Percentiles rank a stretch among this genome's conserved stretches.
Evolutionary conservation across 1,140 invertebrate species (phyloP).

Genomic region (Thaumetopoea pityocampa): DNA sequence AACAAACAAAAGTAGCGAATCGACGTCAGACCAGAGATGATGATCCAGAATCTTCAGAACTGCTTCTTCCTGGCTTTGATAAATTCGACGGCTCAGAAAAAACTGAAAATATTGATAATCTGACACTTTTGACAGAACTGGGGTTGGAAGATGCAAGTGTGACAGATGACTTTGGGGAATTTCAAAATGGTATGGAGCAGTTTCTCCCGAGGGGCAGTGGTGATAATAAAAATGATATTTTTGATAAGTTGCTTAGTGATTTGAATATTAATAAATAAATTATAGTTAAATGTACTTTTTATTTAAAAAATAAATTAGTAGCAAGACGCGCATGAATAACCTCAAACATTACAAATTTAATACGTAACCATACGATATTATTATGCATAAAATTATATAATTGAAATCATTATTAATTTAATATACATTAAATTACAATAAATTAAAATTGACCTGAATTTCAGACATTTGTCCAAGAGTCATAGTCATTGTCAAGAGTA

Average conservation of each 20-base stretch:
- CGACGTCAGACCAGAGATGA: slow-evolving; percentile 48
- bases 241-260: slow-evolving; percentile 60
- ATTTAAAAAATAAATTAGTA: slow-evolving; percentile 7
- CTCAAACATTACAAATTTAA: too few species aligned
- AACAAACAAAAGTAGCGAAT: slow-evolving; percentile 36
- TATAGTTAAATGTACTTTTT: not conserved
- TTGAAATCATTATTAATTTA: too few species aligned
- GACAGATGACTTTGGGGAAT: slow-evolving; percentile 58
- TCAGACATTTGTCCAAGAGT: too few species aligned
- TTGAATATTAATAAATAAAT: slow-evolving; percentile 41
- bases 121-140: slow-evolving; percentile 56
- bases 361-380: too few species aligned
- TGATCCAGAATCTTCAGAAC: slow-evolving; percentile 48
- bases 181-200: slow-evolving; percentile 53
- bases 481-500: too few species aligned
- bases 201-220: slow-evolving; percentile 30
- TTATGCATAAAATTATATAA: too few species aligned
- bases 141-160: slow-evolving; percentile 44
- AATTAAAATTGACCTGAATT: not conserved
- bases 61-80: slow-evolving; percentile 46
- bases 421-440: not conserved
- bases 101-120: slow-evolving; percentile 41
- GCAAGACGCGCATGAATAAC: not conserved
- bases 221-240: slow-evolving; percentile 46
- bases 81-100: slow-evolving; percentile 27